phyloP scores from a whole-genome alignment of 2,797 vertebrate genomes.

The Neosilurus hyrtlii region DNA sequence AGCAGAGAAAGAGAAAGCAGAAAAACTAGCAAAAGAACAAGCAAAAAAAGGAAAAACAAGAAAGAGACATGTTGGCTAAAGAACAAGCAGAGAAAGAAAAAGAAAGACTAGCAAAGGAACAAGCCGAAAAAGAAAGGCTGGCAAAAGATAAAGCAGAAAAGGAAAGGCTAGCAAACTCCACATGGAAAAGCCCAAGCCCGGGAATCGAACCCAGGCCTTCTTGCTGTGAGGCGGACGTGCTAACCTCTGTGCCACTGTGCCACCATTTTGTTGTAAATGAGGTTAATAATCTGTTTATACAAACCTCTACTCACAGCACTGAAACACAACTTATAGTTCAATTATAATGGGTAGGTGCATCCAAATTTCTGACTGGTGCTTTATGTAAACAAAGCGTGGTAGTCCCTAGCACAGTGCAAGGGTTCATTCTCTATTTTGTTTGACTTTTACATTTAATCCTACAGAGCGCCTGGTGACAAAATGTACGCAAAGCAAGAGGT shows the following conservation, averaged over 20 bases:
- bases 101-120: constrained; percentile 6
- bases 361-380: background rate
- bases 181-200: no score
- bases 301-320: no score
- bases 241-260: no score
- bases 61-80: constrained; percentile 29
- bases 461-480: background rate
- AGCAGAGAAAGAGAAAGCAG: no score
- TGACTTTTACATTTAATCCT: background rate
- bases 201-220: no score
- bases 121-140: background rate
- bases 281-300: no score
- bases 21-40: constrained; percentile 27
- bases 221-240: no score
- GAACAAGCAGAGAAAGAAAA: constrained; percentile 39
- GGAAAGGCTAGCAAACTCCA: background rate
- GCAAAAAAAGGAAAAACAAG: constrained; percentile 21
- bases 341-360: no score
- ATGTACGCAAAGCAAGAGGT: background rate
- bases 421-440: background rate
- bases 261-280: no score
- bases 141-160: no score
- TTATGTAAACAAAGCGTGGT: background rate
- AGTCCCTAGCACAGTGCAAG: background rate
- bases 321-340: no score